Conservation (phyloP, 2,113 vertebrate species). For the Aythya baeri region DNA sequence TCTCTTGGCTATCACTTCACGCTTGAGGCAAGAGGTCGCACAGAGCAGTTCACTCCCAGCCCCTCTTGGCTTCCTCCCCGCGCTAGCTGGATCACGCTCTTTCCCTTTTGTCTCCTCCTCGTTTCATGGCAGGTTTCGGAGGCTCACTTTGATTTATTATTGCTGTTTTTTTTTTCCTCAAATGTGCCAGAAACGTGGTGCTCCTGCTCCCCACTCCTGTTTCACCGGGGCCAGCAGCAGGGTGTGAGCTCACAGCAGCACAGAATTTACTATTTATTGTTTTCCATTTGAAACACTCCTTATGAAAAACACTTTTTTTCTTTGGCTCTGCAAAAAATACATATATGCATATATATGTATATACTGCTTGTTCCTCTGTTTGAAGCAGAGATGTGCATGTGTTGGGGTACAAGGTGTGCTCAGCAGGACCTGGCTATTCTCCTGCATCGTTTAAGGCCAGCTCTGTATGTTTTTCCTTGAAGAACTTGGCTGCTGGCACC, state of each 20-base stretch:
- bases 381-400: neutral
- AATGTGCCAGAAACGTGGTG: accelerated
- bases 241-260: accelerated
- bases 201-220: neutral
- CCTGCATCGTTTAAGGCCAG: neutral
- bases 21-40: neutral
- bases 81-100: neutral
- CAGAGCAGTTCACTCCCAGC: neutral
- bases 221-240: neutral
- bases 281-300: neutral
- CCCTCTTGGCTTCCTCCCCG: neutral
- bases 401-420: neutral
- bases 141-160: neutral
- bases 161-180: neutral
- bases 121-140: neutral
- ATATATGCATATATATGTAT: neutral
- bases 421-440: neutral
- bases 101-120: neutral
- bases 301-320: neutral
- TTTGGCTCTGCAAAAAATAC: neutral
- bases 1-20: neutral
- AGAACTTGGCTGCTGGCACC: neutral
- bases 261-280: neutral
- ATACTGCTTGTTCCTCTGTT: neutral
- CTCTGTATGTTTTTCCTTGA: no score